Evolutionary conservation across 2,888 invertebrate species (phyloP).

Genomic region (Hyposoter didymator): DNA sequence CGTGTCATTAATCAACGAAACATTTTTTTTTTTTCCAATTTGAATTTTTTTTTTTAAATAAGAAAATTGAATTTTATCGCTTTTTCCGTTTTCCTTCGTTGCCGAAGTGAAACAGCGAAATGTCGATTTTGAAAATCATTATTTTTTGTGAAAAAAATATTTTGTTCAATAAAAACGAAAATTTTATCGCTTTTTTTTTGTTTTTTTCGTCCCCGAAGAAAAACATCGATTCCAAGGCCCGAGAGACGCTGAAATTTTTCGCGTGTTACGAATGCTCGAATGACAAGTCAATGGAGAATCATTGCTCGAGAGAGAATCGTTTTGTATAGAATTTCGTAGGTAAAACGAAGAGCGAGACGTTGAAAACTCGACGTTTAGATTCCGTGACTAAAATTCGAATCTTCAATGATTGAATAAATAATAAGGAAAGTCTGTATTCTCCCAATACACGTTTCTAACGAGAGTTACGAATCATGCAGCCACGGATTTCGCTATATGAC

Average conservation of each 20-base stretch:
- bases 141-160: no score
- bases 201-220: not conserved
- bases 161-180: no score
- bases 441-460: conserved; percentile 23
- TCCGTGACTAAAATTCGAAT: conserved; percentile 19
- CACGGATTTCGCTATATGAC: conserved; percentile 16
- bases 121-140: no score
- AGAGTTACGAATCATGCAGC: conserved; percentile 38
- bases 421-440: conserved; percentile 27
- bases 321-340: conserved; percentile 15
- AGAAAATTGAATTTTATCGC: not conserved
- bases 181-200: not conserved
- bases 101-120: conserved; percentile 6
- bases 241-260: not conserved
- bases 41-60: no score
- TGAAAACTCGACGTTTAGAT: conserved; percentile 4
- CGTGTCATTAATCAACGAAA: not conserved
- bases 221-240: not conserved
- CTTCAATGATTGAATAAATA: not conserved
- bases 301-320: not conserved
- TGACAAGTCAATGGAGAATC: conserved; percentile 18
- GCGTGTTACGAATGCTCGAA: conserved; percentile 29
- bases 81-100: not conserved
- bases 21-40: no score
- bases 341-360: conserved; percentile 6